Evolutionary conservation across 1,140 invertebrate species (phyloP).

Genomic region (Drusus annulatus): DNA sequence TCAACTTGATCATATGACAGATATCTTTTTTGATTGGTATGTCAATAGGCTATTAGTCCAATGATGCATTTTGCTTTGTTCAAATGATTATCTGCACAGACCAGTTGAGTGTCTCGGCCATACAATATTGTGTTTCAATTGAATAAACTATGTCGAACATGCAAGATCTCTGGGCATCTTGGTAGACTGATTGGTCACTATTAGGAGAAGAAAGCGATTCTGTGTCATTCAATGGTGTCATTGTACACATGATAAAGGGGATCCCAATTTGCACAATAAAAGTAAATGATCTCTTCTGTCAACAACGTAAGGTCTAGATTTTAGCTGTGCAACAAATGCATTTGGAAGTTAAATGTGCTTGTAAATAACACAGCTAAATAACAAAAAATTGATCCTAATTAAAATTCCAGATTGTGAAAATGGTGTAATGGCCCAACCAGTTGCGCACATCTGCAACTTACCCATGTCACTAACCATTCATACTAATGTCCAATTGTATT

Average conservation of each 20-base stretch:
- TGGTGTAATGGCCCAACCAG: too few species aligned
- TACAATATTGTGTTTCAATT: constrained; percentile 56
- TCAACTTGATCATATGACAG: too few species aligned
- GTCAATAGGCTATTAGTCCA: constrained; percentile 35
- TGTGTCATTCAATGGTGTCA: not conserved
- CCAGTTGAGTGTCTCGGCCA: constrained; percentile 8
- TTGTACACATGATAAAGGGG: not conserved
- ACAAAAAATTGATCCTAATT: too few species aligned
- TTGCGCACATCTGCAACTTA: too few species aligned
- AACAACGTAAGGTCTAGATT: too few species aligned
- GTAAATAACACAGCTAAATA: too few species aligned
- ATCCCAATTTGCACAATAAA: not conserved
- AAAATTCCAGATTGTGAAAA: too few species aligned
- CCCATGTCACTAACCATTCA: too few species aligned
- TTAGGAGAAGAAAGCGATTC: not conserved
- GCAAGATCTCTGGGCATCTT: constrained; percentile 8
- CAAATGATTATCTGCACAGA: constrained; percentile 41
- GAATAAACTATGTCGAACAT: constrained; percentile 38
- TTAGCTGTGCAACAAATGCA: too few species aligned
- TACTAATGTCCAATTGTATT: too few species aligned
- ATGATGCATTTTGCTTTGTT: constrained; percentile 45
- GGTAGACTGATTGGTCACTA: not conserved
- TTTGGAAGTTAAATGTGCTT: too few species aligned
- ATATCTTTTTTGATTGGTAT: not conserved
- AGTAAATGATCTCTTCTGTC: too few species aligned